Percentiles rank a stretch among this genome's conserved stretches.
Conservation (phyloP, 2,113 vertebrate genomes). For the Tor tambroides region DNA sequence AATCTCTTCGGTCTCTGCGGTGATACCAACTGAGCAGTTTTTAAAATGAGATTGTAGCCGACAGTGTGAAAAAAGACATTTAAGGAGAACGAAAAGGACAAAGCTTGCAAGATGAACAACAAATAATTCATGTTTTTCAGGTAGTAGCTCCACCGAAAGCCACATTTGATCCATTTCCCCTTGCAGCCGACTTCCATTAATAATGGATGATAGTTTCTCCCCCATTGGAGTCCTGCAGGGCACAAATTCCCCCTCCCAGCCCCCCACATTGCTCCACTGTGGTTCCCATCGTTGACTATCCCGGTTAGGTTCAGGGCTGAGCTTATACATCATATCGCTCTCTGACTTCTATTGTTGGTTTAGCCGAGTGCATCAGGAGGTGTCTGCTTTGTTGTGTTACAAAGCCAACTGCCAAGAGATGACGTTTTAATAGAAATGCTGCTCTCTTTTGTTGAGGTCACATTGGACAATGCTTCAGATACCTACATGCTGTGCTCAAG, state of each 20-base stretch:
- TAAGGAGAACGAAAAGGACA: constrained; percentile 23
- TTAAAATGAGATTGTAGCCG: constrained; percentile 1
- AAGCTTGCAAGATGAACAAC: constrained; percentile 47
- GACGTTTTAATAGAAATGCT: constrained; percentile 42
- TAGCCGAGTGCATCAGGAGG: constrained; percentile 29
- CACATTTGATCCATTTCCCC: constrained; percentile 79
- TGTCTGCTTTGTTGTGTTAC: constrained; percentile 29
- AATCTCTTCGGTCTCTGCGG: background rate
- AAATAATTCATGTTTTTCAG: constrained; percentile 66
- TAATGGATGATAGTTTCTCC: constrained; percentile 75
- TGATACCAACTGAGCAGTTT: constrained; percentile 5
- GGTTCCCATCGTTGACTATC: constrained; percentile 62
- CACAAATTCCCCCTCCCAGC: constrained; percentile 42
- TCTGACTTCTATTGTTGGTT: constrained; percentile 35
- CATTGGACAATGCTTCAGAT: constrained; percentile 47
- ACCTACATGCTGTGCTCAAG: constrained; percentile 32
- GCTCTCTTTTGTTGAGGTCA: constrained; percentile 34
- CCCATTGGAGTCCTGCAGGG: constrained; percentile 60
- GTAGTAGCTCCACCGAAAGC: constrained; percentile 68
- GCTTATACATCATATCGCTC: constrained; percentile 67
- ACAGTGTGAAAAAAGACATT: constrained; percentile 15
- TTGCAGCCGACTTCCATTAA: constrained; percentile 75
- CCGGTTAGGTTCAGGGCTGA: constrained; percentile 66
- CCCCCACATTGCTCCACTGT: constrained; percentile 17
- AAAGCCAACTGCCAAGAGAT: constrained; percentile 34